phyloP scores from a whole-genome alignment of 2,888 invertebrate species.

The Drosophila nigritarsus region DNA sequence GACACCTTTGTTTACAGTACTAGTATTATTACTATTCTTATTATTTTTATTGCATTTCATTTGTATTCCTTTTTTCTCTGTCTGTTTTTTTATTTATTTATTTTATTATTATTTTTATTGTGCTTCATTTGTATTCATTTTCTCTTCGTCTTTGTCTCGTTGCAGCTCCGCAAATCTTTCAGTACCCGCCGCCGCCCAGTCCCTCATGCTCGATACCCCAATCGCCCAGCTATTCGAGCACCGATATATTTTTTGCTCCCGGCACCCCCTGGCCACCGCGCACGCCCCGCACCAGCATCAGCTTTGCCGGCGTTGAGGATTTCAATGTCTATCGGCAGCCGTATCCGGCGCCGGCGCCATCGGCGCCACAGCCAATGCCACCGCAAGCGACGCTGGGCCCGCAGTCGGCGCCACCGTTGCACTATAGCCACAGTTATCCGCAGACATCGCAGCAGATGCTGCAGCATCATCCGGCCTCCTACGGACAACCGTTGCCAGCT shows the following conservation, averaged over 20 bases:
- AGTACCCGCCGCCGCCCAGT: constrained; percentile 84
- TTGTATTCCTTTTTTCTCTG: constrained; percentile 7
- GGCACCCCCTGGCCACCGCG: constrained; percentile 72
- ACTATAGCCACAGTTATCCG: constrained; percentile 72
- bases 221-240: constrained; percentile 80
- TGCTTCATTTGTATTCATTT: constrained; percentile 37
- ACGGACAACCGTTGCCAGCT: constrained; percentile 47
- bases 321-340: constrained; percentile 81
- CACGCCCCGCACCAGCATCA: constrained; percentile 83
- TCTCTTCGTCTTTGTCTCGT: constrained; percentile 29
- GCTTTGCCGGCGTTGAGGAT: constrained; percentile 82
- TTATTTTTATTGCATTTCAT: constrained; percentile 17
- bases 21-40: constrained; percentile 17
- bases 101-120: neutral
- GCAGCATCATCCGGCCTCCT: constrained; percentile 67
- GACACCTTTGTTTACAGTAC: constrained; percentile 57
- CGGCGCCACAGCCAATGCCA: constrained; percentile 74
- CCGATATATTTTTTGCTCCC: constrained; percentile 84
- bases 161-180: constrained; percentile 84
- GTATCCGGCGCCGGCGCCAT: constrained; percentile 73
- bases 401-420: constrained; percentile 82
- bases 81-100: constrained; percentile 27
- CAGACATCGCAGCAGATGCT: constrained; percentile 71
- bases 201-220: constrained; percentile 82
- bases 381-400: constrained; percentile 68